These are phyloP conservation scores for Villa cingulata DNA, from an alignment of 2,888 invertebrate genomes.

Conservation along the genomic window DNA sequence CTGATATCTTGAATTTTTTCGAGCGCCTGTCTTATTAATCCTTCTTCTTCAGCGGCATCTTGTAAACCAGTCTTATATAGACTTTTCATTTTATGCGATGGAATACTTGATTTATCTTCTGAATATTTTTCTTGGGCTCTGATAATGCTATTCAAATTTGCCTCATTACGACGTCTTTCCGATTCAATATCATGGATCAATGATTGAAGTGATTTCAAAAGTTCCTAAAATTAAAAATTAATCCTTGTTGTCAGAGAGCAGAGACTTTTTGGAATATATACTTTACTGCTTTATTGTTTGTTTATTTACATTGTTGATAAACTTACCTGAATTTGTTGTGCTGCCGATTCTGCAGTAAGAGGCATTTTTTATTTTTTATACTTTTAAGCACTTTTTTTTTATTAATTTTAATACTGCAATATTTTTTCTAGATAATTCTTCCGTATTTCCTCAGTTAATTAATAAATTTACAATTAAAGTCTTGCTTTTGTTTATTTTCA, in stretches of 20 bases:
- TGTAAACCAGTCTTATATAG: slow-evolving; percentile 65
- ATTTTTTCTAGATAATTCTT: no score
- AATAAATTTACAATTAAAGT: no score
- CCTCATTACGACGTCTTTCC: slow-evolving; percentile 65
- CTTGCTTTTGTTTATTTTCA: no score
- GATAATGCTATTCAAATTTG: slow-evolving; percentile 62
- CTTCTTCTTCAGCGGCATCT: slow-evolving; percentile 76
- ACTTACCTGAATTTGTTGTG: slow-evolving; percentile 49
- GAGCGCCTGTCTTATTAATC: slow-evolving; percentile 64
- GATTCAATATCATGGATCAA: slow-evolving; percentile 70
- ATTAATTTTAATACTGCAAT: no score
- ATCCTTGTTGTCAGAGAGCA: no score
- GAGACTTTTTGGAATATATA: background rate
- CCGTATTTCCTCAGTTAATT: no score
- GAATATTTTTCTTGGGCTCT: slow-evolving; percentile 57
- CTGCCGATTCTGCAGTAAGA: slow-evolving; percentile 62
- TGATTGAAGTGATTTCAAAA: slow-evolving; percentile 60
- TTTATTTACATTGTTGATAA: background rate
- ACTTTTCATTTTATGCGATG: slow-evolving; percentile 60
- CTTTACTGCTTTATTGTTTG: background rate
- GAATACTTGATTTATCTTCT: slow-evolving; percentile 40
- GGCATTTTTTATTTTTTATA: slow-evolving; percentile 46
- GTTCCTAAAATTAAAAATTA: slow-evolving; percentile 43
- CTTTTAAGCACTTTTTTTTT: no score
- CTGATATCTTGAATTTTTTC: slow-evolving; percentile 82